These are phyloP conservation scores for Centropristis striata DNA, from an alignment of 2,113 vertebrate species.

Conservation along the genomic window DNA sequence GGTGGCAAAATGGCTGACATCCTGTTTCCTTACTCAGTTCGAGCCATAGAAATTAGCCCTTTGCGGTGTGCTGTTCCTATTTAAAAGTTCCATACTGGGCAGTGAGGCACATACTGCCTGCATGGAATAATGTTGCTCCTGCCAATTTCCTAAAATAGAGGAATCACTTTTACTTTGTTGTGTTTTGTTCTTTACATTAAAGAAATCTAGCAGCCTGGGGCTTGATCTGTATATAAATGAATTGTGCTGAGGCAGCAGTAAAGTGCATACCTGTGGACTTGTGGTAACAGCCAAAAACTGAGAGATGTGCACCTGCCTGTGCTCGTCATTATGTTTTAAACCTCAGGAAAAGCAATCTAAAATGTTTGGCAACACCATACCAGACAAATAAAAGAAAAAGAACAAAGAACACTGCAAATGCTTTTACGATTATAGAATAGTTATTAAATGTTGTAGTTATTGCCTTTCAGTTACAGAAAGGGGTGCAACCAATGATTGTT, in stretches of 20 bases:
- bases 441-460: not conserved
- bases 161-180: slow-evolving; percentile 9
- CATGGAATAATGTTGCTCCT: slow-evolving; percentile 9
- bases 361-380: not conserved
- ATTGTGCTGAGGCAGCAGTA: slow-evolving; percentile 31
- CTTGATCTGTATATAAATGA: not conserved
- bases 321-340: not conserved
- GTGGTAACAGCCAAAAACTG: slow-evolving; percentile 5
- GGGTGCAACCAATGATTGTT: too few species aligned
- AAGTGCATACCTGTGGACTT: slow-evolving; percentile 30
- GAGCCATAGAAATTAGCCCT: slow-evolving; percentile 26
- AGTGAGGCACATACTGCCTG: slow-evolving; percentile 13
- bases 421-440: not conserved
- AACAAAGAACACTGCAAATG: not conserved
- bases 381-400: not conserved
- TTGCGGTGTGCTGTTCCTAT: slow-evolving; percentile 34
- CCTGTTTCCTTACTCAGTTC: slow-evolving; percentile 65
- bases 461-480: not conserved
- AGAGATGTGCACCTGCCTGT: slow-evolving; percentile 29
- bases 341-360: not conserved
- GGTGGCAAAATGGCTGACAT: slow-evolving; percentile 74
- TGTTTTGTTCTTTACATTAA: not conserved
- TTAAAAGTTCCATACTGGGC: slow-evolving; percentile 38
- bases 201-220: not conserved
- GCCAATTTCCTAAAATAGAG: slow-evolving; percentile 18